phyloP scores from a whole-genome alignment of 2,113 vertebrate species.

The Python bivittatus region DNA sequence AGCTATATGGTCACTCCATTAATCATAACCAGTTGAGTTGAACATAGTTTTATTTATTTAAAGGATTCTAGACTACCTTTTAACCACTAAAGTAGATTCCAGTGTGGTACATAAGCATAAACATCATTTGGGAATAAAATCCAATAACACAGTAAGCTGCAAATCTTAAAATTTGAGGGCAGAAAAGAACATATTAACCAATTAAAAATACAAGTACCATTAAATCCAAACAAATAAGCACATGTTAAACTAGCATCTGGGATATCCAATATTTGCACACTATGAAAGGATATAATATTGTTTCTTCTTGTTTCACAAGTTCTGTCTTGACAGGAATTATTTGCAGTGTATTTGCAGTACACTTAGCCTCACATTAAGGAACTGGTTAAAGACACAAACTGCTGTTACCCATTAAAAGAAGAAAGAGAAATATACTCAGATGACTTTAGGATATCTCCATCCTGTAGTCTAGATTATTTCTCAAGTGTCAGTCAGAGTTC shows the following conservation, averaged over 20 bases:
- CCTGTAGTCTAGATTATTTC: background rate
- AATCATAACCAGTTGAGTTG: background rate
- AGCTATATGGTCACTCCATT: background rate
- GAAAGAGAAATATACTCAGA: background rate
- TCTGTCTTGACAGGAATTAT: background rate
- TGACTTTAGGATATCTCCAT: background rate
- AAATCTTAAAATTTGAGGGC: background rate
- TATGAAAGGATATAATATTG: background rate
- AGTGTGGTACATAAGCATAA: background rate
- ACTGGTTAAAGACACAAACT: background rate
- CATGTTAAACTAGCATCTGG: background rate
- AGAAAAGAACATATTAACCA: background rate
- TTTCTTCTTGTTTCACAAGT: background rate
- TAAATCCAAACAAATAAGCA: background rate
- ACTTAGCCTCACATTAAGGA: background rate
- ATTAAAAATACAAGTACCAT: background rate
- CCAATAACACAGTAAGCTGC: background rate
- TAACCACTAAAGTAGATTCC: background rate
- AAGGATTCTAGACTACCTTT: background rate
- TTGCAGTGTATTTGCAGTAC: background rate
- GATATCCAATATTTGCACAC: background rate
- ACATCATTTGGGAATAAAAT: background rate
- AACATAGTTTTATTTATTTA: background rate
- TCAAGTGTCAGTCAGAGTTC: background rate
- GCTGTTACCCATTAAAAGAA: background rate